Conservation (phyloP, 1,140 invertebrate genomes). For the Platorchestia sp. region DNA sequence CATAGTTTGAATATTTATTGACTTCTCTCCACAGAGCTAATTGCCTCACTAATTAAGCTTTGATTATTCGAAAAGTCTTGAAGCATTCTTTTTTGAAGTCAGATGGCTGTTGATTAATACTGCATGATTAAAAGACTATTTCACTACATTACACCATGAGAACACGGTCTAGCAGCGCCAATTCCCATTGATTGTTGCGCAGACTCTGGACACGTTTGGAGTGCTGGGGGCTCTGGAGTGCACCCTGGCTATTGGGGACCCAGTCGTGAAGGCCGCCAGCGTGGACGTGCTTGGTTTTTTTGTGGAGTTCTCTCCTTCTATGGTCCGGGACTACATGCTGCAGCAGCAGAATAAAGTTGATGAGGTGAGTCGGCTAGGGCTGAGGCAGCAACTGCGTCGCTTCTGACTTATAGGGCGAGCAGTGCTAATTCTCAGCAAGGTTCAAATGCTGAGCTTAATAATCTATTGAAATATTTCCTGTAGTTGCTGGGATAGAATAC, state of each 20-base stretch:
- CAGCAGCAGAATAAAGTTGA: slow-evolving; percentile 84
- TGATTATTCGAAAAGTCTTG: neutral
- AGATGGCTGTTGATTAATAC: neutral
- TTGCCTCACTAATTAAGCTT: neutral
- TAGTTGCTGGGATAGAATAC: too few species aligned
- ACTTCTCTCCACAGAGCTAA: too few species aligned
- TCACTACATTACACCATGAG: neutral
- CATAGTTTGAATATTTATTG: too few species aligned
- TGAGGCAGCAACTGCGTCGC: too few species aligned
- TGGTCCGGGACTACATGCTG: slow-evolving; percentile 96
- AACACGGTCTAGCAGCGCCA: neutral
- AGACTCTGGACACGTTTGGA: slow-evolving; percentile 90
- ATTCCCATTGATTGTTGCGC: slow-evolving; percentile 16
- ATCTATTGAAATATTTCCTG: too few species aligned
- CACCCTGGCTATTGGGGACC: slow-evolving; percentile 91
- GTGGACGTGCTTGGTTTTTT: slow-evolving; percentile 99
- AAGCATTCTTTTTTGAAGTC: neutral
- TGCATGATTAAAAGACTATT: neutral
- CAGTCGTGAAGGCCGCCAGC: slow-evolving; percentile 89
- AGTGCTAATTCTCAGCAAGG: too few species aligned
- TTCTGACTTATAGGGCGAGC: too few species aligned
- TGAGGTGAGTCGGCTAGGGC: slow-evolving; percentile 50
- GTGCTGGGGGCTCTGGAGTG: slow-evolving; percentile 95
- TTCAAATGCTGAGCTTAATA: too few species aligned
- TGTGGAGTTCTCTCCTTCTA: slow-evolving; percentile 97